Base-by-base conservation (phyloP, 2,797 vertebrate genomes). In the Peromyscus eremicus region DNA sequence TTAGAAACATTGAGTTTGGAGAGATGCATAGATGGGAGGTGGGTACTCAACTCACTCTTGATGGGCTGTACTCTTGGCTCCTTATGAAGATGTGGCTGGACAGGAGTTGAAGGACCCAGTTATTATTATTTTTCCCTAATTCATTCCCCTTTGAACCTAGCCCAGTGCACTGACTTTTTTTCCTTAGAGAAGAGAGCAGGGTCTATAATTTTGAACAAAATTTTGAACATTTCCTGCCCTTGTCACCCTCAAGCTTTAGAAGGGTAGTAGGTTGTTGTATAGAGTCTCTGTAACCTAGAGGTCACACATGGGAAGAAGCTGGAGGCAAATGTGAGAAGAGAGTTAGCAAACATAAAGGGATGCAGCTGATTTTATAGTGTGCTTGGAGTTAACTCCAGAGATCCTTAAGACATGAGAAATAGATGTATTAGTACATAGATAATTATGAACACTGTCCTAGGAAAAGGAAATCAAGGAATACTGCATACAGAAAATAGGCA, bases 381-480 rank as follows among this genome's bases (percentile, higher is more conserved):
- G 82, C 89, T 87, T 94, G 9, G 37, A 94, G 19, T 83, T 94
- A 87, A 49, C 92, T 91, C 92, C 23, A 96, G 23, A 85, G 19
- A n/a, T 81, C 32, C 43, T 92, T 93, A 25, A 62, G 80, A 81
- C 29, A 0, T 87, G 66, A 80, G 62, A 96, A 89, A n/a, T 70
- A 73, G 62, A 2, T 89, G 1, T 64, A 4, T 93, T 43, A 90
- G 64, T 81, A 81, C 75, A 57, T 88, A 8, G n/a, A 13, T 23
- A 52, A 16, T 93, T 96, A 25, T 71, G 89, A 89, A 43, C 12
- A 83, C 60, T 87, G 17, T 66, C n/a, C 5, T 83, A 86, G 83
- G 46, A 76, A 73, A 95, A 73, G 60, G 75, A 68, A 91, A 62
- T 57, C 60, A 92, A 92, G 10, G 40, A 93, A 79, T 14, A 73